Base-by-base conservation (phyloP, 1,140 invertebrate genomes). In the Paramacrobiotus metropolitanus region DNA sequence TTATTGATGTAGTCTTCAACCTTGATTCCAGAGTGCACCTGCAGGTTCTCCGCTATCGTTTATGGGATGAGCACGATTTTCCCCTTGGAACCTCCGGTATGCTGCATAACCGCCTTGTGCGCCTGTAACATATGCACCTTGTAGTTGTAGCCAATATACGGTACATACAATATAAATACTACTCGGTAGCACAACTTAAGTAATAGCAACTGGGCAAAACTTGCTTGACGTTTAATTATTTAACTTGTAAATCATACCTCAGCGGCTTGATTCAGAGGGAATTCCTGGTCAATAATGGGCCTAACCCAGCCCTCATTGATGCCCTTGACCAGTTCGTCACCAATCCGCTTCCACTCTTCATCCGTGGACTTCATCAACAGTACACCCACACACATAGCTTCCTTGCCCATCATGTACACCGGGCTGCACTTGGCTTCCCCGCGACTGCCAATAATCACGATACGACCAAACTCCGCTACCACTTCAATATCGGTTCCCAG, bases 401-500 rank as follows among this genome's bases (percentile, higher is more conserved):
- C 48, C 15, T 4, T 15, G 48, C 24, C 24, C 48, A 55, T 55
- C 15, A 55, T 15, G 15, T 4, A 15, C 48, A 15, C 4, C 9
- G 48, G 48, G 48, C 28, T 24, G 48, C 15, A 20, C 15, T 20
- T 24, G 48, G 4, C 28, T 24, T 55, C 28, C 24, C 48, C 48
- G 0, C 48, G 15, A 20, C 15, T 9, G 24, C 48, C 48, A 24
- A 55, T 73, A 69, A 80, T 77, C 61, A 76, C 69, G 62, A 80
- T 72, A 34, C 72, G 64, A 2, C 77, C 80, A 61, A 68, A 65
- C 31, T 66, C 67, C 29, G 69, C 70, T 48, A 78, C 64, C 1
- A 81, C 62, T n/a, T 68, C 67, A 2, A 80, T 66, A 66, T 81
- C 79, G 21, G 70, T 70, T 15, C 69, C 69, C 18, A 81, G 67